phyloP scores from a whole-genome alignment of 2,797 vertebrate species.

The Botia almorhae region DNA sequence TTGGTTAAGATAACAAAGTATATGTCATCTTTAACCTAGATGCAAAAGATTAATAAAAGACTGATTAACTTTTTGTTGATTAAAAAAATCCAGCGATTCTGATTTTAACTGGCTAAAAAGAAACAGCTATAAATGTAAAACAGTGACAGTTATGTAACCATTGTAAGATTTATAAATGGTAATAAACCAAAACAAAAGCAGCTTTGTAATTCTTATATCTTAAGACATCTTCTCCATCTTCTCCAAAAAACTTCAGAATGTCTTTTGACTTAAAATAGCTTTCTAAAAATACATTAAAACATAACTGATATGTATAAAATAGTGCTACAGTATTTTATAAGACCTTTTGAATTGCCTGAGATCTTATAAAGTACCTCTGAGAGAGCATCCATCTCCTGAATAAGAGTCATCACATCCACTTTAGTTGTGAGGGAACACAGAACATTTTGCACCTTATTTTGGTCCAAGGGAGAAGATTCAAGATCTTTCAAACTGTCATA shows the following conservation, averaged over 20 bases:
- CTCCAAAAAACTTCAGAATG: background rate
- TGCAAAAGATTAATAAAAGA: slow-evolving; percentile 41
- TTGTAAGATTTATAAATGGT: slow-evolving; percentile 5
- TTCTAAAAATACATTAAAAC: slow-evolving; percentile 34
- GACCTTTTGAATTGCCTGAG: background rate
- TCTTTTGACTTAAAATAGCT: slow-evolving; percentile 30
- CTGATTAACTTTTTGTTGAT: background rate
- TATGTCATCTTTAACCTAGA: slow-evolving; percentile 82
- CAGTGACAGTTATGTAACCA: background rate
- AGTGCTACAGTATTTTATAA: background rate
- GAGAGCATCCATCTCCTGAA: slow-evolving; percentile 80
- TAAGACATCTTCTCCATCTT: slow-evolving; percentile 7
- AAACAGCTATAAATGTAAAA: slow-evolving; percentile 15
- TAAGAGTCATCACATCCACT: slow-evolving; percentile 75
- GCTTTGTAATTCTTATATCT: slow-evolving; percentile 6
- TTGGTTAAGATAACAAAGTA: slow-evolving; percentile 87
- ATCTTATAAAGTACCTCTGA: slow-evolving; percentile 78
- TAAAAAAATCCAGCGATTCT: background rate
- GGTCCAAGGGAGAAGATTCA: slow-evolving; percentile 74
- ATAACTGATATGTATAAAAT: slow-evolving; percentile 33
- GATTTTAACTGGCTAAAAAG: background rate
- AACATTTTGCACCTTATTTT: slow-evolving; percentile 81
- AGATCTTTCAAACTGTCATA: slow-evolving; percentile 83
- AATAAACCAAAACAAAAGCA: slow-evolving; percentile 11
- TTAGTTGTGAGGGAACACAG: slow-evolving; percentile 75